Percentiles rank a stretch among this genome's conserved stretches.
Conservation (phyloP, 2,113 vertebrate genomes). For the Strix uralensis region DNA sequence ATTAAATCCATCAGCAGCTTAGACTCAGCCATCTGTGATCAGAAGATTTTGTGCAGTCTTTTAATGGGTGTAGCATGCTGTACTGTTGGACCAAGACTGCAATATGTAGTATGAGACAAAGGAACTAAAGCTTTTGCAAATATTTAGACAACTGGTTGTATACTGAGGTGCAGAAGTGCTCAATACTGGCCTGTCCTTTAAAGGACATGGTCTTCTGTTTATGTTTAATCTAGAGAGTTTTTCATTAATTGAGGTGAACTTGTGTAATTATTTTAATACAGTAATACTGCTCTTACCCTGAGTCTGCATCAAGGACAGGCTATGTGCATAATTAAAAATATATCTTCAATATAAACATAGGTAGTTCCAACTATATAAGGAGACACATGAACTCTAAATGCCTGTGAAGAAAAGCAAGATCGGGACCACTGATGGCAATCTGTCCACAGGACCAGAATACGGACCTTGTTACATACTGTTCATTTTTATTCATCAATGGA, state of each 20-base stretch:
- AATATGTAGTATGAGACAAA: neutral
- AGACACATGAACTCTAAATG: neutral
- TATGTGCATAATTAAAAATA: neutral
- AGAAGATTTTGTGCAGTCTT: neutral
- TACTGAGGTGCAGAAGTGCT: neutral
- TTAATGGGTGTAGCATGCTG: neutral
- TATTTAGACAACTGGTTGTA: neutral
- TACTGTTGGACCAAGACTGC: rapidly evolving
- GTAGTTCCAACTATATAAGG: neutral
- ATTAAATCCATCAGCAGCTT: neutral
- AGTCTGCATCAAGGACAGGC: neutral
- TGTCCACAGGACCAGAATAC: neutral
- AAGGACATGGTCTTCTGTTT: neutral
- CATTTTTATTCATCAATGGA: neutral
- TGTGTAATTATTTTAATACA: neutral
- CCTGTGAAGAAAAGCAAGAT: neutral
- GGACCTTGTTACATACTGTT: neutral
- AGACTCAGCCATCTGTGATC: neutral
- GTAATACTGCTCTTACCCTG: neutral
- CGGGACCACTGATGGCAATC: neutral
- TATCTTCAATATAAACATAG: neutral
- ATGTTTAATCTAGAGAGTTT: neutral
- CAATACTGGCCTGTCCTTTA: neutral
- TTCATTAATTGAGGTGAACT: neutral
- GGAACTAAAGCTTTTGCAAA: neutral